Evolutionary conservation across 2,888 invertebrate genomes (phyloP), one percentile per base, ranked within the genome.

Genomic region (Euspilapteryx auroguttella): DNA sequence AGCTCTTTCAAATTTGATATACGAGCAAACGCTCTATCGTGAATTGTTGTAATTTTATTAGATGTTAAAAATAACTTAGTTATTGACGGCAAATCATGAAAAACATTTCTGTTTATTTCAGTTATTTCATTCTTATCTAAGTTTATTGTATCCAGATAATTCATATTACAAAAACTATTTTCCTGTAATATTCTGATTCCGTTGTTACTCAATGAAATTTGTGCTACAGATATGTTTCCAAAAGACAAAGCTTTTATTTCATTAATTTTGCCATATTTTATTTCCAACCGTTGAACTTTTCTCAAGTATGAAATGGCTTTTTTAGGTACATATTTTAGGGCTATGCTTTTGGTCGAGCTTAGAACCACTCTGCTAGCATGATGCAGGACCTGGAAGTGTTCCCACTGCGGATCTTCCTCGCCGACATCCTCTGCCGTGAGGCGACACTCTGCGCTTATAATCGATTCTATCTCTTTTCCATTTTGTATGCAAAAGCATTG

Each of bases 41-140:
- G 94, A 31, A 94, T 77, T 5, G 84, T 83, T 29, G 86, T 86
- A 33, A 97, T 79, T 47, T 87, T 85, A 58, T 97, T 97, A 41
- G 83, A 85, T 39, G 91, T 91, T 25, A 96, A 71, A 44, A 81
- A 86, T 21, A 97, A 76, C 33, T 83, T 81, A 36, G 82, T 80
- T 34, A 89, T 55, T 4, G 76, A 65, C 0, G 89, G 88, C 32
- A 90, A 51, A 45, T 86, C 82, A 6, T 83, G 71, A 47, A 91
- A 90, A 2, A 87, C 86, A 38, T 83, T 79, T 40, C 86, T 79
- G 46, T 84, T 83, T 34, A 91, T 80, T 52, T 87, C 87, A 1
- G 79, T 68, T 38, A 91, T 82, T 31, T 78, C 75, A 55, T 91
- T 91, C 31, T 83, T 81, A 39, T 86, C 85, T 38, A 91, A 56